Evolutionary conservation across 2,888 invertebrate species (phyloP).

Genomic region (Rambutsinella grinnellia): DNA sequence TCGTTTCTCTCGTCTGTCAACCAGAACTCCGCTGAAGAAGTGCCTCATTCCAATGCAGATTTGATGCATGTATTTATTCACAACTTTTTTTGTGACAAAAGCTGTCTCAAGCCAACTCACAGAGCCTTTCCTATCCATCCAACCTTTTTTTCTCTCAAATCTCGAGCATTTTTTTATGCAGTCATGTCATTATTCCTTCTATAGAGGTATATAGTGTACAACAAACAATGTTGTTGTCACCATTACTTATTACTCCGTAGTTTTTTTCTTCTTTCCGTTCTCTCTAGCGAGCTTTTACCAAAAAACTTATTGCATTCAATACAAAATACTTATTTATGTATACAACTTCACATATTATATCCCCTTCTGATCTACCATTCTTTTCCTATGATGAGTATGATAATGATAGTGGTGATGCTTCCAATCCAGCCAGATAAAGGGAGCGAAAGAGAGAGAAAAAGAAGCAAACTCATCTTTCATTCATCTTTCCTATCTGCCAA

Average conservation of each 20-base stretch:
- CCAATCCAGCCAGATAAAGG: slow-evolving; percentile 35
- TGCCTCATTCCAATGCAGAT: slow-evolving; percentile 42
- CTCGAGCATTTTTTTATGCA: slow-evolving; percentile 23
- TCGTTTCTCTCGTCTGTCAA: not conserved
- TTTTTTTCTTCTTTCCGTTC: no score
- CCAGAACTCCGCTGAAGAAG: not conserved
- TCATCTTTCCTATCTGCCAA: slow-evolving; percentile 53
- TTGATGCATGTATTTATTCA: slow-evolving; percentile 46
- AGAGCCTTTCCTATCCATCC: slow-evolving; percentile 20
- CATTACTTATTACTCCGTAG: slow-evolving; percentile 11
- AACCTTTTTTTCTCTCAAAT: slow-evolving; percentile 22
- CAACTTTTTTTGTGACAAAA: slow-evolving; percentile 48
- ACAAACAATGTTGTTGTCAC: not conserved
- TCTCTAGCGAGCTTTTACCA: no score
- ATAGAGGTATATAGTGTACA: no score
- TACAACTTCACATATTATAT: not conserved
- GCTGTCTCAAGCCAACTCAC: slow-evolving; percentile 37
- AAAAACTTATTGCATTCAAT: not conserved
- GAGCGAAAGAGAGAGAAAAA: slow-evolving; percentile 28
- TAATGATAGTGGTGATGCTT: slow-evolving; percentile 25
- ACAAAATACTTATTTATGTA: not conserved
- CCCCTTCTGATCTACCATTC: slow-evolving; percentile 4
- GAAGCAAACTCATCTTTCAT: slow-evolving; percentile 54
- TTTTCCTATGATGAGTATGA: slow-evolving; percentile 24
- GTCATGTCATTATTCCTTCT: slow-evolving; percentile 13